Evolutionary conservation across 2,113 vertebrate genomes (phyloP), one percentile per base, ranked within the genome.

Genomic region (Scatophagus argus): DNA sequence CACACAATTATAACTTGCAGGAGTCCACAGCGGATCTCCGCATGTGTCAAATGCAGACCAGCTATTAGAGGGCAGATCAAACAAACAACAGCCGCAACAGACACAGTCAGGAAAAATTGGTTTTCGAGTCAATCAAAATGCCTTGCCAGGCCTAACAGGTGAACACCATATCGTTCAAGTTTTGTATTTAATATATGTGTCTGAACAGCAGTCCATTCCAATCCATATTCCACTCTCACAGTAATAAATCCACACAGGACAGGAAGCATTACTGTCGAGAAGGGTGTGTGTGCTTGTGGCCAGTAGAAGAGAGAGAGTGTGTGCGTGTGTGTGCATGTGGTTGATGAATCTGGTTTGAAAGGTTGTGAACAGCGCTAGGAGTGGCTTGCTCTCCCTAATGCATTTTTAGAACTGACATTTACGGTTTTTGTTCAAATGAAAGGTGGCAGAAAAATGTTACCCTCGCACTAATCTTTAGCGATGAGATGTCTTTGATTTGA

Each of bases 291-390:
- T 7, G 55, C 69, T 70, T 31, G 77, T 58, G 38, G 64, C 58
- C 72, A 51, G 73, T 12, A 49, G 34, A 27, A 71, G 54, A 65
- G 60, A 69, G 73, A 49, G 55, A 36, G 32, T 31, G 67, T 46
- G 72, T 43, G 60, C 46, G 70, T 68, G 65, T 46, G 58, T 61
- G 74, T 41, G 59, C 72, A 60, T 59, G 41, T 51, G 36, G 49
- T 46, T 87, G 87, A 88, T 87, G 82, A 81, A 87, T 87, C 72
- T 63, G 62, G 67, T 80, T 81, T 85, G 77, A 88, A 88, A 84
- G 87, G 77, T 64, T 82, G 83, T 27, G 59, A 78, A 62, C 79
- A 64, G 59, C 8, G 27, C 44, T 46, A 23, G 54, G 65, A 54
- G 64, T 52, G 44, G 66, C 67, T 67, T n/a, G 77, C 71, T 71